phyloP scores from a whole-genome alignment of 2,888 invertebrate genomes.

The Plagodis pulveraria region DNA sequence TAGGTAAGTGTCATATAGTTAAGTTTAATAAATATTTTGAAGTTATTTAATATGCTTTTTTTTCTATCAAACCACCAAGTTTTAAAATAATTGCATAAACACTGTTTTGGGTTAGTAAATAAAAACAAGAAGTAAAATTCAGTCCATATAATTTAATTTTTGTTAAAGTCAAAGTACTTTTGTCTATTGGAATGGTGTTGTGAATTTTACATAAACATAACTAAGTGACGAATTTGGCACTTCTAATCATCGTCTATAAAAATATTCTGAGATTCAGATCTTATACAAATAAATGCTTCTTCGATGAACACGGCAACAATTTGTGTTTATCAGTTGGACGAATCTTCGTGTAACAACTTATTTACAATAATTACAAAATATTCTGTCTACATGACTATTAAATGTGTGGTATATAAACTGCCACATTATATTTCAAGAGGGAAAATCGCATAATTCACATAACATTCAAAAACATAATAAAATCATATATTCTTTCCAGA shows the following conservation, averaged over 20 bases:
- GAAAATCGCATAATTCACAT: conserved; percentile 5
- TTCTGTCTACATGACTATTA: conserved; percentile 52
- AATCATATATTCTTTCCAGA: conserved; percentile 1
- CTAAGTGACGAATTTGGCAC: conserved; percentile 74
- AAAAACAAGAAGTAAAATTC: conserved; percentile 55
- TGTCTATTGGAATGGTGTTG: conserved; percentile 76
- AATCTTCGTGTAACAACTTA: conserved; percentile 70
- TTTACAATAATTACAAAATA: conserved; percentile 77
- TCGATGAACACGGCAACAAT: conserved; percentile 50
- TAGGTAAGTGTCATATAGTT: conserved; percentile 62
- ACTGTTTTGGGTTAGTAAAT: conserved; percentile 10
- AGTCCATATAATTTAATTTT: conserved; percentile 79
- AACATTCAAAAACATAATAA: conserved; percentile 14
- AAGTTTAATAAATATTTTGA: conserved; percentile 74
- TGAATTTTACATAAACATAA: conserved; percentile 52
- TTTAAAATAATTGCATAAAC: too few species aligned
- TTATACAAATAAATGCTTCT: conserved; percentile 71
- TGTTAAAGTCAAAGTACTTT: conserved; percentile 64
- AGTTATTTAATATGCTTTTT: conserved; percentile 34
- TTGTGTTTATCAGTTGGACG: conserved; percentile 59
- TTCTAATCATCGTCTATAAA: conserved; percentile 51
- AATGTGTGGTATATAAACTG: conserved; percentile 26
- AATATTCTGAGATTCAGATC: conserved; percentile 71
- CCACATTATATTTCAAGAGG: conserved; percentile 10
- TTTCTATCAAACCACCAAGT: conserved; percentile 1